These are phyloP conservation scores for Terebella lapidaria DNA, from an alignment of 2,888 invertebrate genomes.

Conservation along the genomic window DNA sequence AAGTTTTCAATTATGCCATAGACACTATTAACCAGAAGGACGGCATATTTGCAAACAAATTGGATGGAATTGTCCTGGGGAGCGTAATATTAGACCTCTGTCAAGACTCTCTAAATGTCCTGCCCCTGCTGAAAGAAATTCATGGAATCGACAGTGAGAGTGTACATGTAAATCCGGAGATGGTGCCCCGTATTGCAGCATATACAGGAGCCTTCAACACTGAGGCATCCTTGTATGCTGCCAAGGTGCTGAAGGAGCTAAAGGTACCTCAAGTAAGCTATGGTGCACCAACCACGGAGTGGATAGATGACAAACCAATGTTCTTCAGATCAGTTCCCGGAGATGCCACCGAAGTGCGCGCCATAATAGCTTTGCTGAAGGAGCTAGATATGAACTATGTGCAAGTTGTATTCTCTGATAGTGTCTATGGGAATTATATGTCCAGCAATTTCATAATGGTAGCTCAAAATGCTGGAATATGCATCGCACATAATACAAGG, in stretches of 20 bases:
- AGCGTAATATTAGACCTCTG: constrained; percentile 44
- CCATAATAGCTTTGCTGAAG: constrained; percentile 51
- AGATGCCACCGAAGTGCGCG: constrained; percentile 45
- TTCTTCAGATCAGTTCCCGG: constrained; percentile 43
- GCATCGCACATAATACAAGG: background rate
- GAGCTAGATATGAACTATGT: constrained; percentile 51
- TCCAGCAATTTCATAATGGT: constrained; percentile 34
- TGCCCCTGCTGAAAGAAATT: constrained; percentile 34
- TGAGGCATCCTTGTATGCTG: constrained; percentile 36
- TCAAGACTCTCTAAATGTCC: constrained; percentile 37
- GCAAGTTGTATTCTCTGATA: constrained; percentile 45
- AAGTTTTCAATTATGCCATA: constrained; percentile 47
- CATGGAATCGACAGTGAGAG: background rate
- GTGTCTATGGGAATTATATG: constrained; percentile 30
- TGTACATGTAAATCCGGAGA: too few species aligned
- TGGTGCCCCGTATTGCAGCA: constrained; percentile 22
- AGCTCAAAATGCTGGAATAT: constrained; percentile 26
- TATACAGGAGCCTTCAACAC: constrained; percentile 41
- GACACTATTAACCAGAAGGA: constrained; percentile 37
- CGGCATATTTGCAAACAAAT: constrained; percentile 36
- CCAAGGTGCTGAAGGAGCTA: constrained; percentile 36
- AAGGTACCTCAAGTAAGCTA: constrained; percentile 46
- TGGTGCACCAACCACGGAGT: constrained; percentile 28
- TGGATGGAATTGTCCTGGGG: constrained; percentile 37
- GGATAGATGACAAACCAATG: background rate